A percentile compares a stretch with the other conserved stretches of the same genome.
These are phyloP conservation scores for Coranthus polyacanthus DNA, from an alignment of 2,797 vertebrate genomes.

Conservation along the genomic window DNA sequence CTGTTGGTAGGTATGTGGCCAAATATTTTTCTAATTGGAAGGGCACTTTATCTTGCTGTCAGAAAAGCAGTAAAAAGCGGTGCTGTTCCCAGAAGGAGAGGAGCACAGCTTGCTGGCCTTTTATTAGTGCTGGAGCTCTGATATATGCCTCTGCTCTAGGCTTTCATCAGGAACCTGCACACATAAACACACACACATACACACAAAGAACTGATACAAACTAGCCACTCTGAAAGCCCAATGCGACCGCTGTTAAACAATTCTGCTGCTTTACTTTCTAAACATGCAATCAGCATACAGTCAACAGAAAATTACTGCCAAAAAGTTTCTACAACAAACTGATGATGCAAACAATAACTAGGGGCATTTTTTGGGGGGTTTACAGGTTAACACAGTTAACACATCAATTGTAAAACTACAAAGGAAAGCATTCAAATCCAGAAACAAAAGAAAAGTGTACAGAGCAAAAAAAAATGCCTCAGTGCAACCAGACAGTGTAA, in stretches of 20 bases:
- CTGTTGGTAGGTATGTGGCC: constrained; percentile 84
- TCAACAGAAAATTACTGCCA: constrained; percentile 54
- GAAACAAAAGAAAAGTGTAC: constrained; percentile 47
- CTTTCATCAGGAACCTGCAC: constrained; percentile 84
- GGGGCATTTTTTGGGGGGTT: constrained; percentile 37
- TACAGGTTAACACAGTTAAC: constrained; percentile 54
- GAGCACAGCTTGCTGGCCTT: constrained; percentile 85
- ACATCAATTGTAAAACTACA: constrained; percentile 37
- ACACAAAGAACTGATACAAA: constrained; percentile 60
- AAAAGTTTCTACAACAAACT: constrained; percentile 54
- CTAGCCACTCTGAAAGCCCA: constrained; percentile 55
- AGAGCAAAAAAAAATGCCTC: constrained; percentile 56
- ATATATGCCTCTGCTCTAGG: constrained; percentile 84
- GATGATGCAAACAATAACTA: constrained; percentile 39
- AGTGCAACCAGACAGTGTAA: constrained; percentile 53
- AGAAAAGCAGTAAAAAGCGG: constrained; percentile 85
- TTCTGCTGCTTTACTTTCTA: constrained; percentile 51
- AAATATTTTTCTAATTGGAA: constrained; percentile 92
- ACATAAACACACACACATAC: constrained; percentile 70
- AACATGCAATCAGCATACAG: constrained; percentile 57
- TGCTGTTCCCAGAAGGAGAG: constrained; percentile 85
- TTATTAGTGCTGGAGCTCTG: constrained; percentile 86
- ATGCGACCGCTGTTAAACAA: constrained; percentile 55
- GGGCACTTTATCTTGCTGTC: constrained; percentile 90
- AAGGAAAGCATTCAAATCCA: constrained; percentile 55